These are phyloP conservation scores for Bombus breviceps DNA, from an alignment of 1,140 invertebrate species.

Conservation along the genomic window DNA sequence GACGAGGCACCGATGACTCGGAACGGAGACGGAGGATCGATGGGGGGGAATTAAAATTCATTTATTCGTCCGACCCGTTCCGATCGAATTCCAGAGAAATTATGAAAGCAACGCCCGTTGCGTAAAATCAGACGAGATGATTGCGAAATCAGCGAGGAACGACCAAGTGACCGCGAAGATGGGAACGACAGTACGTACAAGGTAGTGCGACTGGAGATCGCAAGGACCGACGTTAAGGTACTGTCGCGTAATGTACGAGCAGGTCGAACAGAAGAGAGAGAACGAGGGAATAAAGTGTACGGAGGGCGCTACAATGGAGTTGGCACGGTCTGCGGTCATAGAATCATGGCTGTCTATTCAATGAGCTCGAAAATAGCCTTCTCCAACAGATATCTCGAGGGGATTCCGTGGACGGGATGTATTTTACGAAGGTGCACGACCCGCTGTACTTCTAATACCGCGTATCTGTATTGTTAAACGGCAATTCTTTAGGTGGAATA, in stretches of 20 bases:
- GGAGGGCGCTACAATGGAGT: constrained; percentile 81
- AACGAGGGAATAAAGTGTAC: constrained; percentile 79
- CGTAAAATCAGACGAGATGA: not conserved
- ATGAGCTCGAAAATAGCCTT: constrained; percentile 83
- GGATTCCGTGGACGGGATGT: constrained; percentile 73
- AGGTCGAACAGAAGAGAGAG: constrained; percentile 74
- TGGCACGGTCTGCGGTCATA: constrained; percentile 82
- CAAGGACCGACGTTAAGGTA: constrained; percentile 70
- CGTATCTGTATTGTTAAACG: constrained; percentile 74
- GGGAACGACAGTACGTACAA: not conserved
- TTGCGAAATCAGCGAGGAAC: not conserved
- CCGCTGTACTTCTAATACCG: constrained; percentile 74
- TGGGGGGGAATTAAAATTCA: constrained; percentile 3
- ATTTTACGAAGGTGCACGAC: constrained; percentile 79
- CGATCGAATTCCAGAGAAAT: not conserved
- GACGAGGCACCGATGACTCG: not conserved
- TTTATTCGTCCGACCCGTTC: constrained; percentile 17
- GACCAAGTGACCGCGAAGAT: not conserved
- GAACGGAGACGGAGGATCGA: rapidly evolving
- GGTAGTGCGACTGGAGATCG: constrained; percentile 67
- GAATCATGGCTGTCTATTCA: constrained; percentile 83
- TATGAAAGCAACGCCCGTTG: not conserved
- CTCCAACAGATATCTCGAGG: constrained; percentile 79
- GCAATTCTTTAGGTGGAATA: constrained; percentile 52
- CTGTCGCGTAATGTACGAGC: constrained; percentile 73